Evolutionary conservation across 2,888 invertebrate species (phyloP).

Genomic region (Ctenicera cuprea): DNA sequence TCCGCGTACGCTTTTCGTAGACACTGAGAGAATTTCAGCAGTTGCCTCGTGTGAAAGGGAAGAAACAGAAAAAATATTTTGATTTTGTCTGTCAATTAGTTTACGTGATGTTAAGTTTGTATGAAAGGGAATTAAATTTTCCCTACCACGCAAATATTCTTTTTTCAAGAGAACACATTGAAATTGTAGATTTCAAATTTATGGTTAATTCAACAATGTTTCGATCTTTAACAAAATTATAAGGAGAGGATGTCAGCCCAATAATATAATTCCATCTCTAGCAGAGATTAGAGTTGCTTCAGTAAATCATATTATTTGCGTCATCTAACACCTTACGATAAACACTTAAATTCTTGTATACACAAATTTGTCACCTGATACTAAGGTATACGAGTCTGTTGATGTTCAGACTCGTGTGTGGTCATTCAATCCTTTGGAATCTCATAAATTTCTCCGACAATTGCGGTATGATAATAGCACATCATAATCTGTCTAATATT

Average conservation of each 20-base stretch:
- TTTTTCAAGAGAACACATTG: no score
- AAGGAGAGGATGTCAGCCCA: neutral
- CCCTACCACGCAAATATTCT: no score
- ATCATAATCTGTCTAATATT: constrained; percentile 28
- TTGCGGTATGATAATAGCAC: constrained; percentile 39
- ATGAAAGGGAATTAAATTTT: no score
- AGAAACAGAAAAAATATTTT: neutral
- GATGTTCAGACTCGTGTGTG: constrained; percentile 50
- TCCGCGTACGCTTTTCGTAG: neutral
- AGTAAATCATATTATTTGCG: constrained; percentile 44
- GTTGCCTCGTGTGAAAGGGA: neutral
- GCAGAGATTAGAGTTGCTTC: constrained; percentile 3
- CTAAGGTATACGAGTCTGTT: constrained; percentile 45
- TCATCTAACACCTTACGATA: constrained; percentile 49
- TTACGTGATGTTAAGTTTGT: no score
- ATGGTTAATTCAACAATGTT: no score
- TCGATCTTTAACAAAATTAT: neutral
- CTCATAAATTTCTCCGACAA: constrained; percentile 46
- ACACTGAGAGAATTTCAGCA: neutral
- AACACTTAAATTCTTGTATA: constrained; percentile 51
- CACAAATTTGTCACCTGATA: constrained; percentile 53
- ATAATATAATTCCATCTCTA: neutral
- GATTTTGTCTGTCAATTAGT: no score
- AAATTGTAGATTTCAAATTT: no score
- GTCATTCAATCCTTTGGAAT: constrained; percentile 52